Percentiles rank a stretch among this genome's conserved stretches.
Evolutionary conservation across 1,140 invertebrate species (phyloP).

Genomic region (Venturia canescens): DNA sequence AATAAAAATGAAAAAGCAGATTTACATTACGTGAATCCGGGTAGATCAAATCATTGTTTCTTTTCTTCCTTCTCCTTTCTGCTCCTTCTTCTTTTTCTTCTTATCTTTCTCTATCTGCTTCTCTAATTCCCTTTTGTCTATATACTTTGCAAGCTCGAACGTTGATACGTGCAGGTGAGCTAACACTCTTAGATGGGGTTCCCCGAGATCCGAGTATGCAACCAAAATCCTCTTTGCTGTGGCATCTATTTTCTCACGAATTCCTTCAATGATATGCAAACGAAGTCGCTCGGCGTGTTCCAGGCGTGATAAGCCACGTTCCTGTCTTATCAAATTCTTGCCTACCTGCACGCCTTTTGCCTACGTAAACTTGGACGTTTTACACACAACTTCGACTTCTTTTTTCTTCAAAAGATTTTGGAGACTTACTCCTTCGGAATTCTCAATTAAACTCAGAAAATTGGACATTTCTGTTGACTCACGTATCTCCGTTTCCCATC

Average conservation of each 20-base stretch:
- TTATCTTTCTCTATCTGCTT: background rate
- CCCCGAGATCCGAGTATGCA: background rate
- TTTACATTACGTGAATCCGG: too few relatives aligned
- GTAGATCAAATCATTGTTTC: too few relatives aligned
- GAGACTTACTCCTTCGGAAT: background rate
- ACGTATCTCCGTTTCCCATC: too few relatives aligned
- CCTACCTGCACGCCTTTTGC: conserved; percentile 4
- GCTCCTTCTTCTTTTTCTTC: background rate
- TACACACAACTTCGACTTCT: background rate
- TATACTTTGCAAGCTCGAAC: background rate
- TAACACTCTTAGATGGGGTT: background rate
- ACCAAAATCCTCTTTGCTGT: conserved; percentile 9
- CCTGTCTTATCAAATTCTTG: background rate
- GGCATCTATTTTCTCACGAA: conserved; percentile 19
- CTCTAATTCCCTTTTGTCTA: background rate
- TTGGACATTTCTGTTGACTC: too few relatives aligned
- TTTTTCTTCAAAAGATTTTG: background rate
- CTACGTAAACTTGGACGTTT: conserved; percentile 3
- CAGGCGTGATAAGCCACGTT: conserved; percentile 21
- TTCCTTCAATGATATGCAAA: conserved; percentile 30
- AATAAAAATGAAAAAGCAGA: too few relatives aligned
- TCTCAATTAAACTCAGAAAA: too few relatives aligned
- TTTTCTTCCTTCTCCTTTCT: background rate
- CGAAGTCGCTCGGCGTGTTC: background rate
- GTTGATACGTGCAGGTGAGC: background rate